These are phyloP conservation scores for Cryptocheilus praepositus DNA, from an alignment of 2,888 invertebrate genomes.

Conservation along the genomic window DNA sequence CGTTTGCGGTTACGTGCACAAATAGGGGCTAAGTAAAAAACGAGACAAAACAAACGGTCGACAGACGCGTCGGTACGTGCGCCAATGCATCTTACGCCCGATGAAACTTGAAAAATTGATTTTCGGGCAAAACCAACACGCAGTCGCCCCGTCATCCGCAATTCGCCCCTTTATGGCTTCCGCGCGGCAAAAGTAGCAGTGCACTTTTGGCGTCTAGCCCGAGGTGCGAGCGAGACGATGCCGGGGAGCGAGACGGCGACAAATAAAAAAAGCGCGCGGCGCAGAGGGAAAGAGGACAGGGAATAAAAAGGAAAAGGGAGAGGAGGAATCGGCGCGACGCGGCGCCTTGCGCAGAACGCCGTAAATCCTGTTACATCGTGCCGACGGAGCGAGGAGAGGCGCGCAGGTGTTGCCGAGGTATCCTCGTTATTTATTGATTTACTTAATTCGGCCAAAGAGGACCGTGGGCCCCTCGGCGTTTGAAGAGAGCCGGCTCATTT, in stretches of 20 bases:
- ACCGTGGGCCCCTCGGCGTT: slow-evolving; percentile 59
- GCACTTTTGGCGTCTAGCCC: slow-evolving; percentile 28
- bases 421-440: slow-evolving; percentile 73
- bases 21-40: no score
- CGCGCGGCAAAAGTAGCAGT: slow-evolving; percentile 24
- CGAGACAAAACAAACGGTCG: no score
- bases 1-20: no score
- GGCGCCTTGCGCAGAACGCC: slow-evolving; percentile 52
- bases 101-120: slow-evolving; percentile 13
- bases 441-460: slow-evolving; percentile 70
- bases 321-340: slow-evolving; percentile 44
- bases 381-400: slow-evolving; percentile 52
- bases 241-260: slow-evolving; percentile 12
- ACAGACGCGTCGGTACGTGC: background rate
- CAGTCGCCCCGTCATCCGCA: slow-evolving; percentile 8
- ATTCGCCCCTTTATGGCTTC: slow-evolving; percentile 30
- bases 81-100: background rate
- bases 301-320: slow-evolving; percentile 15
- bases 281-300: background rate
- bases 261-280: background rate
- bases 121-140: slow-evolving; percentile 22
- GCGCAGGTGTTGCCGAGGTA: slow-evolving; percentile 68
- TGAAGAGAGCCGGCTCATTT: slow-evolving; percentile 69
- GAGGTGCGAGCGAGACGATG: background rate
- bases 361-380: slow-evolving; percentile 58